A percentile compares a stretch with the other conserved stretches of the same genome.
Conservation (phyloP, 2,888 invertebrate species). For the Antheraea yamamai region DNA sequence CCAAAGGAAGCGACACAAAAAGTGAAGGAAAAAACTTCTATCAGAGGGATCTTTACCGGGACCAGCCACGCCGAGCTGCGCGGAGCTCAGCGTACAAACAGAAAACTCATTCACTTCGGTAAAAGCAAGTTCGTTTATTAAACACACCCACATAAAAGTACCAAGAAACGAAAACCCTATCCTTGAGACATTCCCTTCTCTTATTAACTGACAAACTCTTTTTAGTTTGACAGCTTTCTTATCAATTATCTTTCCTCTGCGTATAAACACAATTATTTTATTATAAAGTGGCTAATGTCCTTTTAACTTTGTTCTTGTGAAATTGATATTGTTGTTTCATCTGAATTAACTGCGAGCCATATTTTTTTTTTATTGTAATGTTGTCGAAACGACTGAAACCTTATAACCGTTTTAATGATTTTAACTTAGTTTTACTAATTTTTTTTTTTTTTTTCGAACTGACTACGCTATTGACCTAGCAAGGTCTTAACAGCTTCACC, state of each 20-base stretch:
- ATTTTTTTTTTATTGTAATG: no score
- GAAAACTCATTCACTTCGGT: background rate
- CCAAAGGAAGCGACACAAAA: background rate
- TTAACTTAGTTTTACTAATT: no score
- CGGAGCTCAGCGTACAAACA: background rate
- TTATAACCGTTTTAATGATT: no score
- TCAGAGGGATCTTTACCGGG: background rate
- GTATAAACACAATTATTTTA: background rate
- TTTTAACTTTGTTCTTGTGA: no score
- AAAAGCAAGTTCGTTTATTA: slow-evolving; percentile 3
- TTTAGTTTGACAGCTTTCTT: background rate
- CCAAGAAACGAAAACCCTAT: background rate
- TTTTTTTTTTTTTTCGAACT: no score
- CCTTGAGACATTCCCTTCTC: background rate
- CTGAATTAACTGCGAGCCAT: no score
- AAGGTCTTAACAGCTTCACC: no score
- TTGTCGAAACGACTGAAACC: no score
- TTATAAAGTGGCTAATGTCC: background rate
- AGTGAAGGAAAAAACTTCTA: background rate
- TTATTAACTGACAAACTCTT: background rate
- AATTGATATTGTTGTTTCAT: no score
- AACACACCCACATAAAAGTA: background rate
- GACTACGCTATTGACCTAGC: no score
- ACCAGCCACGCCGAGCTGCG: background rate
- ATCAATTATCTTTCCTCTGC: background rate